Evolutionary conservation across 2,888 invertebrate genomes (phyloP), one percentile per base, ranked within the genome.

Genomic region (Chironomus riparius): DNA sequence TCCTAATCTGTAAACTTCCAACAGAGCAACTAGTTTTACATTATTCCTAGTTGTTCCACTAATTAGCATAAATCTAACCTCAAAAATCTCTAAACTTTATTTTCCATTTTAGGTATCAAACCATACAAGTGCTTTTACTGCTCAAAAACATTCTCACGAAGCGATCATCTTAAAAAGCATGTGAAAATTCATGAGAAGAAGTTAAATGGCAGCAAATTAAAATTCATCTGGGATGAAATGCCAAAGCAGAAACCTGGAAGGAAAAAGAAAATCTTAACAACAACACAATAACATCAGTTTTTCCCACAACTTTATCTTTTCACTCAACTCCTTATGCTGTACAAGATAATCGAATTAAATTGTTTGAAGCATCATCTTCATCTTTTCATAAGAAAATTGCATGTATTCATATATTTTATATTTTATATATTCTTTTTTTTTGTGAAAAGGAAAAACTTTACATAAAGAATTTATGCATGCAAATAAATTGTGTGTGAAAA

Each of bases 141-240:
- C 83, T 88, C 90, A 70, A 97, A 97, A 84, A 88, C 91, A 78
- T 98, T 98, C 84, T 93, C 95, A 0, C 87, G 97, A 28, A 96
- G 95, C 38, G 97, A 98, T 83, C 97, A 98, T 83, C 87, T 97
- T 77, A 90, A 95, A 28, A 97, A 97, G 83, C 97, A 98, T 83
- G 89, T 91, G 15, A 94, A 92, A 79, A 93, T 94, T 6, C 94
- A 94, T 82, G 89, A 91, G 69, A 88, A 92, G 77, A 88, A 87
- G 78, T 82, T 87, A 79, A 77, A 82, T 71, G 83, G 83, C 0
- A 82, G 81, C 65, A 47, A 81, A 81, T 2, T 83, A 80, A 22
- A 82, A 47, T 47, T 74, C 22, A 47, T 65, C 18, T 74, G 74
- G 74, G 68, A 75, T 12, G 56, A 68, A 24, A 75, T 75, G 10